Evolutionary conservation across 2,888 invertebrate genomes (phyloP).

Genomic region (Drosophila atripex): DNA sequence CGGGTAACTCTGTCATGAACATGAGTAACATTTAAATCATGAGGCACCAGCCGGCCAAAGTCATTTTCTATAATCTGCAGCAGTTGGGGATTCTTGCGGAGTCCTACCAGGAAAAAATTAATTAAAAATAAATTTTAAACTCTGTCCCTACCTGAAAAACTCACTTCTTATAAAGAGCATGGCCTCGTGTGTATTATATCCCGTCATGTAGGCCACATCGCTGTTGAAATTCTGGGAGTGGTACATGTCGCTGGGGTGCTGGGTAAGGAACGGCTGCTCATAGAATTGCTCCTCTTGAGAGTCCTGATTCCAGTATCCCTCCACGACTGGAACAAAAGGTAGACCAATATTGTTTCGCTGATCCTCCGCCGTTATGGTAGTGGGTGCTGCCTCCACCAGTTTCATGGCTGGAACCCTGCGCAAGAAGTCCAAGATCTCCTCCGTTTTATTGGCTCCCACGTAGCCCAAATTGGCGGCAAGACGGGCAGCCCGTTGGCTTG

Average conservation of each 20-base stretch:
- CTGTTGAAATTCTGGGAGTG: constrained; percentile 84
- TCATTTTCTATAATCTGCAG: constrained; percentile 85
- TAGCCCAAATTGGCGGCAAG: constrained; percentile 86
- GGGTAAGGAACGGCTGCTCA: constrained; percentile 85
- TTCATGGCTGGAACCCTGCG: constrained; percentile 86
- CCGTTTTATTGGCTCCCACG: constrained; percentile 85
- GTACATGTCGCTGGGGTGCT: constrained; percentile 84
- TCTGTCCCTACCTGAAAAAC: constrained; percentile 19
- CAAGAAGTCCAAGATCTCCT: constrained; percentile 86
- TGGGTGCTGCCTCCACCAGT: constrained; percentile 86
- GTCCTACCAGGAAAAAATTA: constrained; percentile 82
- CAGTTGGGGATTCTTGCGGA: constrained; percentile 86
- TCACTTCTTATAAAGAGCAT: constrained; percentile 86
- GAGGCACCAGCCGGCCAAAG: constrained; percentile 86
- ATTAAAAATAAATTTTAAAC: neutral
- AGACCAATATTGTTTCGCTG: constrained; percentile 86
- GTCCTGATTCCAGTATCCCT: constrained; percentile 84
- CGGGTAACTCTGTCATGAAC: constrained; percentile 83
- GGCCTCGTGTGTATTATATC: constrained; percentile 88
- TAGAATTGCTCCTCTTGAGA: constrained; percentile 81
- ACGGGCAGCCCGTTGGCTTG: constrained; percentile 85
- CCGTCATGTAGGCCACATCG: constrained; percentile 87
- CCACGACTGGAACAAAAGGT: constrained; percentile 86
- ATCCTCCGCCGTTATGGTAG: constrained; percentile 85
- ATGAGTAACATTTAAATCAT: constrained; percentile 84